phyloP scores from a whole-genome alignment of 2,888 invertebrate genomes.

The Desoria tigrina region DNA sequence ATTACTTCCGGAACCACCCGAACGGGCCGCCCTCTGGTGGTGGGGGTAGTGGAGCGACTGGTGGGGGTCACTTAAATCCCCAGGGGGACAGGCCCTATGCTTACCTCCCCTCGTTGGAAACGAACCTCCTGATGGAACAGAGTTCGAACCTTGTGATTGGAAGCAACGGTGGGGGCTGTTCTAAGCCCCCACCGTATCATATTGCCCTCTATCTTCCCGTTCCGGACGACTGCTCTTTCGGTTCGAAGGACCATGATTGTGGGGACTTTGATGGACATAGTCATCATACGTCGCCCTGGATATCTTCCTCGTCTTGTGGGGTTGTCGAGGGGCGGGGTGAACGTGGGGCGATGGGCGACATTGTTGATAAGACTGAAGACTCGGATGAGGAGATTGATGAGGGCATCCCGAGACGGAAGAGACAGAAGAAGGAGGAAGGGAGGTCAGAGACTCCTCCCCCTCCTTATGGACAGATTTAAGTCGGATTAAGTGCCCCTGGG shows the following conservation, averaged over 20 bases:
- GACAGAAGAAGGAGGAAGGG: slow-evolving; percentile 11
- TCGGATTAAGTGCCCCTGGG: neutral
- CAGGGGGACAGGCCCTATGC: slow-evolving; percentile 1
- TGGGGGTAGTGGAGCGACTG: slow-evolving; percentile 5
- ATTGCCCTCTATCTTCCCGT: slow-evolving; percentile 48
- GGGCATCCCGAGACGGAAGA: slow-evolving; percentile 6
- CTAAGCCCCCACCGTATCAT: slow-evolving; percentile 50
- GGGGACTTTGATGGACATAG: neutral
- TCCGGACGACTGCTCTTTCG: slow-evolving; percentile 25
- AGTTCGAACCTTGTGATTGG: too few species aligned
- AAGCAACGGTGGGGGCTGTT: slow-evolving; percentile 18
- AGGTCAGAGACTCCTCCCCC: slow-evolving; percentile 44
- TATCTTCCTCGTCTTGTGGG: slow-evolving; percentile 25
- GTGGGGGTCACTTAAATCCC: slow-evolving; percentile 16
- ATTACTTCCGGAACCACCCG: slow-evolving; percentile 6
- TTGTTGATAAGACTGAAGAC: slow-evolving; percentile 21
- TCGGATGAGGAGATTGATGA: slow-evolving; percentile 12
- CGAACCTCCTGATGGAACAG: slow-evolving; percentile 28
- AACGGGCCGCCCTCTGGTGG: slow-evolving; percentile 5
- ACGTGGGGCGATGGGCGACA: slow-evolving; percentile 18
- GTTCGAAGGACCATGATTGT: slow-evolving; percentile 3
- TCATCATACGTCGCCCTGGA: slow-evolving; percentile 23
- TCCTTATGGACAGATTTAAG: slow-evolving; percentile 38
- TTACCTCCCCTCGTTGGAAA: slow-evolving; percentile 33
- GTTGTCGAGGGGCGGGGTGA: too few species aligned